Percentiles rank a stretch among this genome's conserved stretches.
Evolutionary conservation across 2,888 invertebrate genomes (phyloP).

Genomic region (Stenichneumon culpator): DNA sequence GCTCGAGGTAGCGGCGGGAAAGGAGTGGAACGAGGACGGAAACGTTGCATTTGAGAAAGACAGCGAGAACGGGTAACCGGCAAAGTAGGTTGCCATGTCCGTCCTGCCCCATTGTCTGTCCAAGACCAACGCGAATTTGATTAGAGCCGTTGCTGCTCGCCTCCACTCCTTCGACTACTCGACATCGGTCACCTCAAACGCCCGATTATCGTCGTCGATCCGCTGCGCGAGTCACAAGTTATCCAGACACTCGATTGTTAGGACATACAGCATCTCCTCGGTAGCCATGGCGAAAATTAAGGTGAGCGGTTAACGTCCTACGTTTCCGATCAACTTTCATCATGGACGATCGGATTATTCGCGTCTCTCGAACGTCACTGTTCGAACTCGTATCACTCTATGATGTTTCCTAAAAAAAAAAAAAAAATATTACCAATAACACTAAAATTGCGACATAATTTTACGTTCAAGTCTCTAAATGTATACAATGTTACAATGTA

Average conservation of each 20-base stretch:
- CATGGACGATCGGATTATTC: constrained; percentile 12
- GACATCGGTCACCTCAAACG: constrained; percentile 63
- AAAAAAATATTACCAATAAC: neutral
- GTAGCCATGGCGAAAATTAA: constrained; percentile 82
- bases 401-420: neutral
- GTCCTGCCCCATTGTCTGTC: constrained; percentile 76
- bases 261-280: constrained; percentile 72
- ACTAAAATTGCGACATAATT: neutral
- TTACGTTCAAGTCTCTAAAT: neutral
- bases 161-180: constrained; percentile 67
- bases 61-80: constrained; percentile 59
- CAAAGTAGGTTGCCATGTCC: constrained; percentile 78
- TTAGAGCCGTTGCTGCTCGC: constrained; percentile 72
- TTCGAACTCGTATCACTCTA: neutral
- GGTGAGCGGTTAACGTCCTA: constrained; percentile 71
- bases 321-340: neutral
- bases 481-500: neutral
- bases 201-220: constrained; percentile 29
- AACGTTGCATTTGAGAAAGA: constrained; percentile 30
- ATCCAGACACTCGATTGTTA: constrained; percentile 58
- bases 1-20: constrained; percentile 32
- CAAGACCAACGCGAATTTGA: constrained; percentile 74
- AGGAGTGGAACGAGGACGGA: constrained; percentile 32
- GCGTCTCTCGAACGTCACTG: neutral
- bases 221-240: constrained; percentile 39